A percentile compares a stretch with the other conserved stretches of the same genome.
phyloP scores from a whole-genome alignment of 2,797 vertebrate genomes.

The Gallinago nigripennis region DNA sequence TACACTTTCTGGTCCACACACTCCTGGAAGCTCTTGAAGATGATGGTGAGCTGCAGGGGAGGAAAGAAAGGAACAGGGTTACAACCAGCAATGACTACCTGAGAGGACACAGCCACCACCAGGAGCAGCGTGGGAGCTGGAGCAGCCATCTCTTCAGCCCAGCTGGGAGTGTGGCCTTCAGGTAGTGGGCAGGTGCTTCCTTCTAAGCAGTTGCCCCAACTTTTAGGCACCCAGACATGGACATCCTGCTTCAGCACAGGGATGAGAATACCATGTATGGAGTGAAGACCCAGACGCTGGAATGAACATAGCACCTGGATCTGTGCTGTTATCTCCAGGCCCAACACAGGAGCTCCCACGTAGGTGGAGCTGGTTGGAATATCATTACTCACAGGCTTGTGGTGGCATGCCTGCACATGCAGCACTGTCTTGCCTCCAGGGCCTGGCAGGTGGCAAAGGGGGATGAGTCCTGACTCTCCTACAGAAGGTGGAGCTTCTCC shows the following conservation, averaged over 20 bases:
- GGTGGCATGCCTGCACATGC: neutral
- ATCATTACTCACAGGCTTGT: neutral
- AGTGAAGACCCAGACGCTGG: neutral
- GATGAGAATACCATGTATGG: neutral
- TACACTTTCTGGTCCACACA: conserved; percentile 98
- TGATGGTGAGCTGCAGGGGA: conserved; percentile 90
- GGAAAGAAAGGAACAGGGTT: neutral
- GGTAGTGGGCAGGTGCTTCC: neutral
- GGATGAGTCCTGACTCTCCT: neutral
- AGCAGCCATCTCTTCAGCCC: neutral
- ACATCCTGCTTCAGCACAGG: neutral
- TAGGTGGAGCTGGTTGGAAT: conserved; percentile 5
- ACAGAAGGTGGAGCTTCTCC: neutral
- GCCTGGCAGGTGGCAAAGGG: neutral
- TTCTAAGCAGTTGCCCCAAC: neutral
- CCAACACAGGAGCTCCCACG: neutral
- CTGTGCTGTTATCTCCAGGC: neutral
- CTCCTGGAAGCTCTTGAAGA: conserved; percentile 98
- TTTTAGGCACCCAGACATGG: neutral
- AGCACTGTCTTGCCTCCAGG: neutral
- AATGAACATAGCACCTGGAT: neutral
- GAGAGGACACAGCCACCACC: neutral
- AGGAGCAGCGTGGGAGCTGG: rapidly evolving
- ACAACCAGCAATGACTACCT: neutral
- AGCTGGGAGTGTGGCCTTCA: rapidly evolving